Percentiles rank a stretch among this genome's conserved stretches.
These are phyloP conservation scores for Cylindroiulus punctatus DNA, from an alignment of 2,888 invertebrate genomes.

Conservation along the genomic window DNA sequence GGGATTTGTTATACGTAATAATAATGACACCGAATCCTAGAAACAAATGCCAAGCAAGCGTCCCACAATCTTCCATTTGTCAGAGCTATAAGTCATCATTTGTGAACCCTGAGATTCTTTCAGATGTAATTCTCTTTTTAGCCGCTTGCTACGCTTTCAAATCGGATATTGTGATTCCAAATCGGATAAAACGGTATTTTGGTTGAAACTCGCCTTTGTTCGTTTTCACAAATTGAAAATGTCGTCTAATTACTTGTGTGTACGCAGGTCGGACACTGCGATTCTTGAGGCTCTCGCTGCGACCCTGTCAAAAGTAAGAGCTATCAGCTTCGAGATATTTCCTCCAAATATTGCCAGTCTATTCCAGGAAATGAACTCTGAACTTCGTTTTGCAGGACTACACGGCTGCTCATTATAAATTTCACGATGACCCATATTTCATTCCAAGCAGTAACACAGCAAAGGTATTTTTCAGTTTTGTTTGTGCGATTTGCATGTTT, in stretches of 20 bases:
- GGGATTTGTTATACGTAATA: too few relatives aligned
- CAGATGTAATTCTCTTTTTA: background rate
- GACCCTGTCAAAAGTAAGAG: constrained; percentile 61
- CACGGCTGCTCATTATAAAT: constrained; percentile 89
- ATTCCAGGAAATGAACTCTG: too few relatives aligned
- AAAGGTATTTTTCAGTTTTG: constrained; percentile 65
- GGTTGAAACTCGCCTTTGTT: background rate
- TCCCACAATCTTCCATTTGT: too few relatives aligned
- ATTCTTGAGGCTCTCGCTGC: constrained; percentile 72
- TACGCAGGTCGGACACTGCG: constrained; percentile 77
- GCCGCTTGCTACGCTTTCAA: background rate
- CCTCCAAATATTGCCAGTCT: too few relatives aligned
- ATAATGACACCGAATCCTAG: too few relatives aligned
- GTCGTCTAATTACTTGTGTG: background rate
- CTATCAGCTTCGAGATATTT: background rate
- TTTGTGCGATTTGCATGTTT: background rate
- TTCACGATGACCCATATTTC: constrained; percentile 90
- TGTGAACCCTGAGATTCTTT: too few relatives aligned
- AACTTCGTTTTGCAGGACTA: constrained; percentile 75
- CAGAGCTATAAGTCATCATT: too few relatives aligned
- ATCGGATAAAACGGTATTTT: background rate
- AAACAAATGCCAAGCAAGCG: too few relatives aligned
- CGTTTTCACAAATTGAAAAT: background rate
- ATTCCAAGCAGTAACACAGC: constrained; percentile 78
- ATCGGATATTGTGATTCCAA: constrained; percentile 5